Conservation (phyloP, 2,113 vertebrate species). For the Lonchura striata region DNA sequence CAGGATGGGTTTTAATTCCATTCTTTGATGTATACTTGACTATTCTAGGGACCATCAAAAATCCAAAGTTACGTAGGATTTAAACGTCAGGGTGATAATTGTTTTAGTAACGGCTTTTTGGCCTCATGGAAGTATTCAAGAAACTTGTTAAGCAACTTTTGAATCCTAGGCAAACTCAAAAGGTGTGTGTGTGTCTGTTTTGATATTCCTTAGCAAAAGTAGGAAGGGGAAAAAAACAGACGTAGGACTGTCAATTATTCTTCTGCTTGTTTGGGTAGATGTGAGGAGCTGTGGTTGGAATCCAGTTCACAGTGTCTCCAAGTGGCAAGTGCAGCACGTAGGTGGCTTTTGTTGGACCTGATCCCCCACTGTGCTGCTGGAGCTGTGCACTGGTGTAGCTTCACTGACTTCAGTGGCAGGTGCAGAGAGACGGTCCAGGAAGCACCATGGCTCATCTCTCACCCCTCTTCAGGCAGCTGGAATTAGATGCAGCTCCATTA, state of each 20-base stretch:
- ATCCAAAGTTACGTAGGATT: neutral
- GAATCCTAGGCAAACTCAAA: neutral
- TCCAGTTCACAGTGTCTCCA: neutral
- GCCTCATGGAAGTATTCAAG: neutral
- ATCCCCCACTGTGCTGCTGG: neutral
- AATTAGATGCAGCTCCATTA: neutral
- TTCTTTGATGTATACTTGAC: neutral
- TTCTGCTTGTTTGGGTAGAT: neutral
- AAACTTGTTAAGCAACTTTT: neutral
- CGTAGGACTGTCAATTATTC: neutral
- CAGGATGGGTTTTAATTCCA: neutral
- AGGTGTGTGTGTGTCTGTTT: neutral
- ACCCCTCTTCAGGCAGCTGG: neutral
- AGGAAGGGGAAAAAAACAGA: neutral
- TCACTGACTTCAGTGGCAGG: neutral
- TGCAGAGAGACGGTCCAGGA: neutral
- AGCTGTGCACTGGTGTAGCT: neutral
- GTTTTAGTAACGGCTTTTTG: neutral
- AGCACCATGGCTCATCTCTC: neutral
- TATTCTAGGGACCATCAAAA: conserved; percentile 26
- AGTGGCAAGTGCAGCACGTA: neutral
- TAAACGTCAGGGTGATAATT: neutral
- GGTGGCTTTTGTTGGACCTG: neutral
- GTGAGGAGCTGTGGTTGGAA: neutral
- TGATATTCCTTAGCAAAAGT: conserved; percentile 5